These are phyloP conservation scores for Danio albolineatus DNA, from an alignment of 2,797 vertebrate species.

Conservation along the genomic window DNA sequence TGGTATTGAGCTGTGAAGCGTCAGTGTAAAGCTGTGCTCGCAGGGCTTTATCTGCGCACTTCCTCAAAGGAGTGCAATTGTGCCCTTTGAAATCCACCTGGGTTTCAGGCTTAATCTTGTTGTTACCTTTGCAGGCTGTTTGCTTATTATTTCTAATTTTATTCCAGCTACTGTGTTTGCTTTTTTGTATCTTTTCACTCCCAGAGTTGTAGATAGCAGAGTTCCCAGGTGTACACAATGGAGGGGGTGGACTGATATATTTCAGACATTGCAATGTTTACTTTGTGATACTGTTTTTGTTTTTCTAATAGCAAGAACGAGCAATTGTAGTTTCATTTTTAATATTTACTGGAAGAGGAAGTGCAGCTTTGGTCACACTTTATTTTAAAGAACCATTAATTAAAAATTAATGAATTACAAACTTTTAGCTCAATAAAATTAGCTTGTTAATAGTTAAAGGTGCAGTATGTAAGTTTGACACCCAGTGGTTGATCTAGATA, in stretches of 20 bases:
- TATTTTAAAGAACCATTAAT: no score
- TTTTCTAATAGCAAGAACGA: not conserved
- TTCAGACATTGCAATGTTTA: not conserved
- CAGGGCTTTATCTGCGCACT: conserved; percentile 41
- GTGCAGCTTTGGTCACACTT: no score
- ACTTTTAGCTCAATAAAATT: no score
- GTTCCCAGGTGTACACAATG: not conserved
- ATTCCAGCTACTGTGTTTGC: not conserved
- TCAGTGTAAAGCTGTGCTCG: conserved; percentile 48
- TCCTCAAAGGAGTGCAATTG: conserved; percentile 51
- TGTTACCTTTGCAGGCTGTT: conserved; percentile 14
- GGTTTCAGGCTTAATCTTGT: conserved; percentile 38
- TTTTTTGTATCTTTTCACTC: conserved; percentile 1
- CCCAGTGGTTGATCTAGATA: no score
- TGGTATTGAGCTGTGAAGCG: conserved; percentile 45
- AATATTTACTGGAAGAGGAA: not conserved
- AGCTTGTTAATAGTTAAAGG: no score
- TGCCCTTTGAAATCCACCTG: conserved; percentile 54
- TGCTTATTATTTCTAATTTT: conserved; percentile 23
- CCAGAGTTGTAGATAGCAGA: not conserved
- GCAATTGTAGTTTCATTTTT: not conserved
- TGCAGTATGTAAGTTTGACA: no score
- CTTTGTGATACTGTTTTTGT: not conserved
- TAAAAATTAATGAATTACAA: no score
- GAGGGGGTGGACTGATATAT: not conserved